phyloP scores from a whole-genome alignment of 2,888 invertebrate genomes.

The Arge pagana region DNA sequence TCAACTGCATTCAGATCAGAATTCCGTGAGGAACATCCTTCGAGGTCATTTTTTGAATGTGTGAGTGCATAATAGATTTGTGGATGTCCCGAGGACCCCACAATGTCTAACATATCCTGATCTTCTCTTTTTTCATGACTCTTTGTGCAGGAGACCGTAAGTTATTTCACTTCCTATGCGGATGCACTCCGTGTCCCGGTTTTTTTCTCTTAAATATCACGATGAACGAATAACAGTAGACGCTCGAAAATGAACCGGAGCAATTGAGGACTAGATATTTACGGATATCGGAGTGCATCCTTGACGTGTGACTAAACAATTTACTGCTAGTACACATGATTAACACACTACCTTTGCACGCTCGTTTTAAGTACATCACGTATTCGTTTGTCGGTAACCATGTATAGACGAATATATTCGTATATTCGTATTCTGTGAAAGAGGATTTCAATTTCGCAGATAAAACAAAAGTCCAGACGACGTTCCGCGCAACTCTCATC shows the following conservation, averaged over 20 bases:
- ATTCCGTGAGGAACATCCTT: too few relatives aligned
- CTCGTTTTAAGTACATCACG: conserved; percentile 1
- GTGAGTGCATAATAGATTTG: conserved; percentile 60
- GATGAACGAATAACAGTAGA: too few relatives aligned
- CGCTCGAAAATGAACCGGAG: too few relatives aligned
- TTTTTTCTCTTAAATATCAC: too few relatives aligned
- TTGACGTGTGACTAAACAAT: conserved; percentile 12
- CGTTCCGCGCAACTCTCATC: too few relatives aligned
- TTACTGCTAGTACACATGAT: conserved; percentile 16
- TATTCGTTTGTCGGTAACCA: conserved; percentile 11
- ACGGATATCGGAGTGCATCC: conserved; percentile 12
- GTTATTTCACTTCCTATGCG: conserved; percentile 56
- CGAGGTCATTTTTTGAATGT: too few relatives aligned
- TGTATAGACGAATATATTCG: too few relatives aligned
- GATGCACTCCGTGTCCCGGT: conserved; percentile 15
- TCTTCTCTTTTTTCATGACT: conserved; percentile 52
- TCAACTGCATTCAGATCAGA: too few relatives aligned
- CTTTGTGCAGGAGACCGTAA: conserved; percentile 75
- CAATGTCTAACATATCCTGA: conserved; percentile 33
- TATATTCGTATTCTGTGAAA: too few relatives aligned
- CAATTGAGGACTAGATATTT: too few relatives aligned
- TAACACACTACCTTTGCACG: conserved; percentile 13
- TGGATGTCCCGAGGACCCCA: conserved; percentile 48
- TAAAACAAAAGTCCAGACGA: too few relatives aligned
- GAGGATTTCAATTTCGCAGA: too few relatives aligned